A percentile compares a stretch with the other conserved stretches of the same genome.
These are phyloP conservation scores for Myiopsitta monachus DNA, from an alignment of 2,113 vertebrate species.

Conservation along the genomic window DNA sequence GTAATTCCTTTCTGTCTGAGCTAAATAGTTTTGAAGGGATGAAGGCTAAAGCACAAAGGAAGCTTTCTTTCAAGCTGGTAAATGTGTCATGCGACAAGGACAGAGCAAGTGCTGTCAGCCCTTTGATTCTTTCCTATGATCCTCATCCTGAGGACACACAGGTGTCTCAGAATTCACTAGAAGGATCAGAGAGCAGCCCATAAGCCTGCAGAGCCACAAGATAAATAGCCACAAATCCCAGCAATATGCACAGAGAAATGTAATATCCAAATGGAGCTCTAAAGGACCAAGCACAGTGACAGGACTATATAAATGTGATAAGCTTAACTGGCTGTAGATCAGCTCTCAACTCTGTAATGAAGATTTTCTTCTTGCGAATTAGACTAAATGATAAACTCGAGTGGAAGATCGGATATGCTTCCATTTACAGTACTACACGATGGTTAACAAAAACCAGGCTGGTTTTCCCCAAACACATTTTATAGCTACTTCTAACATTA, in stretches of 20 bases:
- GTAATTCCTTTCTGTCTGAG: neutral
- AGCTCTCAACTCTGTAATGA: neutral
- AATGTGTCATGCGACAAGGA: neutral
- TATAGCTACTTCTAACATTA: neutral
- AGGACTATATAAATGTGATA: neutral
- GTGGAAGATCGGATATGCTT: neutral
- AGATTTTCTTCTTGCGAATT: neutral
- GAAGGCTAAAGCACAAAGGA: neutral
- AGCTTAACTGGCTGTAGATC: neutral
- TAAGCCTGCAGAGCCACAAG: neutral
- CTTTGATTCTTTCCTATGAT: neutral
- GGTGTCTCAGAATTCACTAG: neutral
- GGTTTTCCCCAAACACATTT: neutral
- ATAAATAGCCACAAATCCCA: neutral
- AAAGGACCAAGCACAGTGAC: neutral
- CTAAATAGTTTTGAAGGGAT: neutral
- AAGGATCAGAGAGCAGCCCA: neutral
- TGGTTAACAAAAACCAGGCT: neutral
- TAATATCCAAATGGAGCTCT: neutral
- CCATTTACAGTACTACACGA: neutral
- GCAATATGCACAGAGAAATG: neutral
- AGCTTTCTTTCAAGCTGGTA: neutral
- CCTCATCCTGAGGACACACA: neutral
- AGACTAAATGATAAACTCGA: neutral
- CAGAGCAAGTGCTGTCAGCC: rapidly evolving